These are phyloP conservation scores for Alectura lathami DNA, from an alignment of 2,113 vertebrate genomes.

Conservation along the genomic window DNA sequence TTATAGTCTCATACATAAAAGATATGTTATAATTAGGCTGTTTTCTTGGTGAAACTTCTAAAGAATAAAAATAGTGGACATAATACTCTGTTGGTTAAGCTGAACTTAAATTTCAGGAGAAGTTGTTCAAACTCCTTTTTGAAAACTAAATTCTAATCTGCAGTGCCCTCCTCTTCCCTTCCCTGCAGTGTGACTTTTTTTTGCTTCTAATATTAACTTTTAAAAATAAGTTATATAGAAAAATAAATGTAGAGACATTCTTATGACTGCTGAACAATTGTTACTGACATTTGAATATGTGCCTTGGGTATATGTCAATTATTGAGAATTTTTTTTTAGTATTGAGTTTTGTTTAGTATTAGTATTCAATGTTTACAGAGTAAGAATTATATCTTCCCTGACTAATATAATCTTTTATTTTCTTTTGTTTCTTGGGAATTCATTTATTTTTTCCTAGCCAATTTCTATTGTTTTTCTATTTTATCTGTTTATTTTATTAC, in stretches of 20 bases:
- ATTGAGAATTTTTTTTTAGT: background rate
- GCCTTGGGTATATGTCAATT: background rate
- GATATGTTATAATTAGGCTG: background rate
- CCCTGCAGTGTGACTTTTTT: background rate
- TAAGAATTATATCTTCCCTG: background rate
- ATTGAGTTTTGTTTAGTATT: too few relatives aligned
- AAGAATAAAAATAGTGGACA: background rate
- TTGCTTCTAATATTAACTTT: background rate
- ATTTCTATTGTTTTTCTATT: background rate
- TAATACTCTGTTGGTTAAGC: background rate
- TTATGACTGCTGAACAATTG: background rate
- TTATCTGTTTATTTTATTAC: background rate
- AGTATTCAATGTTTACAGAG: background rate
- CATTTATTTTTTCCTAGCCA: background rate
- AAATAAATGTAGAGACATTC: background rate
- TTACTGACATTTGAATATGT: background rate
- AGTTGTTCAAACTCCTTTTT: background rate
- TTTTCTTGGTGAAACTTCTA: background rate
- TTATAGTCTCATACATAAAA: background rate
- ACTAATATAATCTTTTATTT: background rate
- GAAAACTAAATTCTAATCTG: background rate
- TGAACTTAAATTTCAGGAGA: background rate
- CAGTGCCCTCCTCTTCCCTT: fast-evolving
- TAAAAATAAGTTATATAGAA: background rate
- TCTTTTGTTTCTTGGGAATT: background rate